These are phyloP conservation scores for Hermaeophaga mercurialis DNA, from an alignment of 2,888 invertebrate species.

Conservation along the genomic window DNA sequence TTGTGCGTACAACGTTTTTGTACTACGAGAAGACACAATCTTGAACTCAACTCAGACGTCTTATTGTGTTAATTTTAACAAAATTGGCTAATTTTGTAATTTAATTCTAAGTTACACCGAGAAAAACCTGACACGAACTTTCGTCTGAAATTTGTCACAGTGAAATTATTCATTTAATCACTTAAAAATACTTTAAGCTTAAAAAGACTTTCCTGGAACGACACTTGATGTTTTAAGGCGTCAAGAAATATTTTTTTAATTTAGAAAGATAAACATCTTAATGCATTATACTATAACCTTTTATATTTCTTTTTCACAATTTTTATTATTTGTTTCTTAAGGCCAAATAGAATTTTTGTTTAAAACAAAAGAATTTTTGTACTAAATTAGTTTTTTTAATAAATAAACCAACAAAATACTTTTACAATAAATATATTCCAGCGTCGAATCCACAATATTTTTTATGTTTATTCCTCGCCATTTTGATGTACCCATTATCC, in stretches of 20 bases:
- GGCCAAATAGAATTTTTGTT: too few relatives aligned
- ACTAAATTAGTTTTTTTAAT: not conserved
- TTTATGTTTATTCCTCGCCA: constrained; percentile 26
- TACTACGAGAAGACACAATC: not conserved
- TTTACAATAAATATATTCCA: not conserved
- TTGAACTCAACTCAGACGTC: not conserved
- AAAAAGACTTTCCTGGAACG: too few relatives aligned
- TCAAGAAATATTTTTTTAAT: too few relatives aligned
- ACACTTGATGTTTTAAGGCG: too few relatives aligned
- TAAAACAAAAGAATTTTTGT: too few relatives aligned
- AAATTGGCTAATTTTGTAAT: constrained; percentile 7
- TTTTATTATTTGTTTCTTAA: too few relatives aligned
- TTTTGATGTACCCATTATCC: constrained; percentile 33
- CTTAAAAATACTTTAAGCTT: too few relatives aligned
- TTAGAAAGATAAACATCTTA: too few relatives aligned
- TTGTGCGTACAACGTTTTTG: not conserved
- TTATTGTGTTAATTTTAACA: not conserved
- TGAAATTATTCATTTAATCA: not conserved
- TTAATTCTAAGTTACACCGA: not conserved
- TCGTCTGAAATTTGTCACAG: not conserved
- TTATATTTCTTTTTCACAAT: too few relatives aligned
- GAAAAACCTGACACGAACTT: not conserved
- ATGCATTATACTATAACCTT: too few relatives aligned
- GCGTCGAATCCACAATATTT: constrained; percentile 19
- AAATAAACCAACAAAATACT: not conserved